These are phyloP conservation scores for Leptarthrus brevirostris DNA, from an alignment of 2,888 invertebrate genomes.

Conservation along the genomic window DNA sequence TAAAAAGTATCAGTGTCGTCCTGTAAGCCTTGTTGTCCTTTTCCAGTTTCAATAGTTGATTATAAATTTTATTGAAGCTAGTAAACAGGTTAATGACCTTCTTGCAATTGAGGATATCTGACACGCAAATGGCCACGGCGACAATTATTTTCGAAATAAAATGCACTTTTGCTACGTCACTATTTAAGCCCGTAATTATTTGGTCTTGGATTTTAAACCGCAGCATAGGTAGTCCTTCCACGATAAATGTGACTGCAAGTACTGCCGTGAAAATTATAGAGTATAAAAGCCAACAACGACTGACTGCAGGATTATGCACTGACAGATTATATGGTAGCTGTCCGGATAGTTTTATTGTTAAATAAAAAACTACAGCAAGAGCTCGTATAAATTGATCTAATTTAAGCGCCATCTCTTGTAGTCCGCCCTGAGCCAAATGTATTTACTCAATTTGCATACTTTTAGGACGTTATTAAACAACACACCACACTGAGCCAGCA, in stretches of 20 bases:
- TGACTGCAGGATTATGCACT: neutral
- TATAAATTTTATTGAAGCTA: neutral
- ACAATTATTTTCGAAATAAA: constrained; percentile 12
- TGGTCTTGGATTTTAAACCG: constrained; percentile 1
- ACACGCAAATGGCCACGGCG: constrained; percentile 19
- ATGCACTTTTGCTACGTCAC: constrained; percentile 4
- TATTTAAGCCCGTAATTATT: neutral
- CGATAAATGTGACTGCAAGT: constrained; percentile 6
- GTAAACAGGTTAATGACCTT: neutral
- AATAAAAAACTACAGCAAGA: constrained; percentile 2
- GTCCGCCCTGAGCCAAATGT: neutral
- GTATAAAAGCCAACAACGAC: constrained; percentile 18
- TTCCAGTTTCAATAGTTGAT: neutral
- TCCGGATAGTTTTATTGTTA: constrained; percentile 1
- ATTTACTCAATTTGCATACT: constrained; percentile 23
- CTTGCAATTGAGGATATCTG: neutral
- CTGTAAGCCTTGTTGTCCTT: neutral
- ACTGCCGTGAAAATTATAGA: constrained; percentile 4
- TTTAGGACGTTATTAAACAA: neutral
- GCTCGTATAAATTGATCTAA: neutral
- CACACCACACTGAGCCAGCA: neutral
- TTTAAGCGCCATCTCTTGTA: neutral
- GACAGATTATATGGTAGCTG: neutral
- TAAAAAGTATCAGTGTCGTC: neutral
- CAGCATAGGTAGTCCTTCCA: constrained; percentile 13